A percentile compares a stretch with the other conserved stretches of the same genome.
phyloP scores from a whole-genome alignment of 2,113 vertebrate species.

The Cacatua alba region DNA sequence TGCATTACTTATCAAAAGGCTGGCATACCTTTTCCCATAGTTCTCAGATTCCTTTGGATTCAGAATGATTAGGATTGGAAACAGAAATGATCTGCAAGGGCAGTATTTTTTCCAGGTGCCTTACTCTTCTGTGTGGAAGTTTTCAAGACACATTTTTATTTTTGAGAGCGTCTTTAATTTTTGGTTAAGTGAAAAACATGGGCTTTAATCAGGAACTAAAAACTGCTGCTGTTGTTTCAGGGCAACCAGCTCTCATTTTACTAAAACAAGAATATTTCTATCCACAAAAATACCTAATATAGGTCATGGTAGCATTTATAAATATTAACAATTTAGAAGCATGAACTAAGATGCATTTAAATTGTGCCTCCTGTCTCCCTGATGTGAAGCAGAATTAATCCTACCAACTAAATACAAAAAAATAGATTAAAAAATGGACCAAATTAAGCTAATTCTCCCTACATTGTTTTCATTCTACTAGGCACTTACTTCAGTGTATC shows the following conservation, averaged over 20 bases:
- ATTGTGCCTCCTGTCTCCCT: background rate
- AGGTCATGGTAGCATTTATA: background rate
- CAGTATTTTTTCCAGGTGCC: background rate
- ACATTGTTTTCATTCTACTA: background rate
- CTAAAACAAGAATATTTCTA: background rate
- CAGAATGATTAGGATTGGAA: background rate
- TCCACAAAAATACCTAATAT: background rate
- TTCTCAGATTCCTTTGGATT: background rate
- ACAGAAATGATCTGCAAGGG: background rate
- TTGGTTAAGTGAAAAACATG: background rate
- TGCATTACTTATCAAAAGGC: background rate
- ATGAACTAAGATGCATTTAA: background rate
- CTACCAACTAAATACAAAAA: background rate
- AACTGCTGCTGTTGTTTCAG: background rate
- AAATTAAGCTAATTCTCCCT: background rate
- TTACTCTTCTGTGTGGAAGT: background rate
- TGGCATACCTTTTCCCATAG: background rate
- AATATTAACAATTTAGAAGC: background rate
- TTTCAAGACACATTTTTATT: background rate
- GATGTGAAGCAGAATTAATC: background rate
- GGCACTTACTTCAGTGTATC: background rate
- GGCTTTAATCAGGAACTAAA: background rate
- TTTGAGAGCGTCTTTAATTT: background rate
- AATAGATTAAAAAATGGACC: background rate
- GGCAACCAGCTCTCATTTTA: background rate